Conservation (phyloP, 2,888 invertebrate genomes). For the Ephialtes manifestator region DNA sequence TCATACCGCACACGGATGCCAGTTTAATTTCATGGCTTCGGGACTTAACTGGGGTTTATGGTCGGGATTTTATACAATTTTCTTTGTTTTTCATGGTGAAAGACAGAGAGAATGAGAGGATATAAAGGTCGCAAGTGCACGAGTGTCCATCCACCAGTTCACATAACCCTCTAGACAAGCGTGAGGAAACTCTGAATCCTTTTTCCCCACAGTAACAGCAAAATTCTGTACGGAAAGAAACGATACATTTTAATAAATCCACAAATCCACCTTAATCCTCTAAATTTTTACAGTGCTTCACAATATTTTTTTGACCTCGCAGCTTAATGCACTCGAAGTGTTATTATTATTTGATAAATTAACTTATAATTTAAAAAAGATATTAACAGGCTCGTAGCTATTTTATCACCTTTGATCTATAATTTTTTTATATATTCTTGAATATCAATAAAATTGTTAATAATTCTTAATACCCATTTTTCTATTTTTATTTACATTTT, state of each 20-base stretch:
- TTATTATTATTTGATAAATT: neutral
- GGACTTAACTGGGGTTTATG: conserved; percentile 69
- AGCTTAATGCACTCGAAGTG: neutral
- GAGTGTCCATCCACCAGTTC: conserved; percentile 31
- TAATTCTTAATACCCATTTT: too few species aligned
- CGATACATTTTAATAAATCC: conserved; percentile 66
- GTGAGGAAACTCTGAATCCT: conserved; percentile 67
- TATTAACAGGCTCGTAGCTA: too few species aligned
- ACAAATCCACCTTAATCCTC: conserved; percentile 28
- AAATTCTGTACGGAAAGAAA: conserved; percentile 40
- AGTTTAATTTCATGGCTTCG: conserved; percentile 72
- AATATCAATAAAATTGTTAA: too few species aligned
- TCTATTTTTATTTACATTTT: too few species aligned
- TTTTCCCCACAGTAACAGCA: conserved; percentile 15
- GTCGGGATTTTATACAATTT: conserved; percentile 67
- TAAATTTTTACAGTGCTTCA: neutral
- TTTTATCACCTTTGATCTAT: too few species aligned
- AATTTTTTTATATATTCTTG: too few species aligned
- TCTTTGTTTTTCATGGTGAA: conserved; percentile 45
- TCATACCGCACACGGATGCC: conserved; percentile 38
- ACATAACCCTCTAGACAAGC: conserved; percentile 40
- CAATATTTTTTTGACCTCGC: conserved; percentile 10
- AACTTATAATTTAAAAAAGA: too few species aligned
- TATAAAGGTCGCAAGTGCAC: conserved; percentile 9
- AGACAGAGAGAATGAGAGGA: conserved; percentile 1